Percentiles rank a stretch among this genome's conserved stretches.
Evolutionary conservation across 2,797 vertebrate species (phyloP).

Genomic region (Labeo calbasu): DNA sequence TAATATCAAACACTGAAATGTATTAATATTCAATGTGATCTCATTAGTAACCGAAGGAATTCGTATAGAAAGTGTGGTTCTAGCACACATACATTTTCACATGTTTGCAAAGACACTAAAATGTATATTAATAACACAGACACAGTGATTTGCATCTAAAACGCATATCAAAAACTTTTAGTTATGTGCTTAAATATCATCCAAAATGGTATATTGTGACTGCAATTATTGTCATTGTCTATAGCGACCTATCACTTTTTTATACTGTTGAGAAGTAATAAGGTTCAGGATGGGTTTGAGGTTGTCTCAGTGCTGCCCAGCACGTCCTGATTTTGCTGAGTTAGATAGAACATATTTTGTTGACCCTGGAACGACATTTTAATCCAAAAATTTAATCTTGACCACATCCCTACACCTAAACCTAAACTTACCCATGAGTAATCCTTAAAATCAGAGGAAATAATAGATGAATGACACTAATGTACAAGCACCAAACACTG

Average conservation of each 20-base stretch:
- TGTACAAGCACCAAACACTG: no score
- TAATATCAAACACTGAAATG: neutral
- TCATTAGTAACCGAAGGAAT: conserved; percentile 4
- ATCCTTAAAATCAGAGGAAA: no score
- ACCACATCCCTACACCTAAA: no score
- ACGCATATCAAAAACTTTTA: neutral
- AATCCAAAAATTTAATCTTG: no score
- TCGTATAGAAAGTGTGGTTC: neutral
- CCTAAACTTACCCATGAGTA: no score
- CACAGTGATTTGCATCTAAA: neutral
- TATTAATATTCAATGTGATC: conserved; percentile 1
- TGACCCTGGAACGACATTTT: no score
- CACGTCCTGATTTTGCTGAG: no score
- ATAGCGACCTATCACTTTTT: neutral
- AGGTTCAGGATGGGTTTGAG: neutral
- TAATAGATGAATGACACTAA: no score
- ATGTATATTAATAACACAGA: neutral
- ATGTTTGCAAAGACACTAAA: neutral
- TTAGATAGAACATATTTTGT: no score
- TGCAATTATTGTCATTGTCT: neutral
- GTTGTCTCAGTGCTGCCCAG: neutral
- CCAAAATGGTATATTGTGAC: neutral
- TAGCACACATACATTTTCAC: neutral
- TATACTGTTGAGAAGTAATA: neutral
- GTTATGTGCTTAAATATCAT: neutral